Evolutionary conservation across 1,140 invertebrate genomes (phyloP).

Genomic region (Brachionus plicatilis): DNA sequence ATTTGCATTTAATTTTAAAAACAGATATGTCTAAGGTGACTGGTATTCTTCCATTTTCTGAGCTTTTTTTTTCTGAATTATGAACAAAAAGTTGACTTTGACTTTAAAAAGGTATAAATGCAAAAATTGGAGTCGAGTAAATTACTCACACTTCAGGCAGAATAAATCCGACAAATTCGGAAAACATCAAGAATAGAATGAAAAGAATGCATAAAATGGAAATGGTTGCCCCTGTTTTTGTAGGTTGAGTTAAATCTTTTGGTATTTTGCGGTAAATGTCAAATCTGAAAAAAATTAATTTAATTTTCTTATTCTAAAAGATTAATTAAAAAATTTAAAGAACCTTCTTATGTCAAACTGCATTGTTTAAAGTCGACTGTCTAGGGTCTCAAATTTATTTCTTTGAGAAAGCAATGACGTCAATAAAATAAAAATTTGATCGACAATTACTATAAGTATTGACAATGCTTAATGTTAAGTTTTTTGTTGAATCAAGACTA

Average conservation of each 20-base stretch:
- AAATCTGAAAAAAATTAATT: constrained; percentile 50
- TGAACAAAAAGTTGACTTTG: constrained; percentile 62
- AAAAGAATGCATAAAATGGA: constrained; percentile 61
- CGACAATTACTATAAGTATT: neutral
- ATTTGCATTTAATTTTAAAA: constrained; percentile 58
- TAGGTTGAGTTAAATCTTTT: constrained; percentile 64
- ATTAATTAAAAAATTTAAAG: neutral
- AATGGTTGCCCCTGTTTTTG: constrained; percentile 61
- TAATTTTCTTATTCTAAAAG: neutral
- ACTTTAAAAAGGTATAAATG: constrained; percentile 48
- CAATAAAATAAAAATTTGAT: neutral
- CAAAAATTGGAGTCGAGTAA: neutral
- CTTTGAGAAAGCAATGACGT: neutral
- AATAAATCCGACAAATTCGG: constrained; percentile 61
- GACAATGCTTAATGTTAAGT: neutral
- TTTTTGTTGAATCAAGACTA: neutral
- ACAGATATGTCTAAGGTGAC: constrained; percentile 60
- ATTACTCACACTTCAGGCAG: constrained; percentile 58
- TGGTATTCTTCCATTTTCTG: constrained; percentile 57
- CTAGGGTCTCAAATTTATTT: neutral
- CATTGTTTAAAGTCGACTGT: neutral
- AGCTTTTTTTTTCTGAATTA: constrained; percentile 54
- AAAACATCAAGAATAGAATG: constrained; percentile 60
- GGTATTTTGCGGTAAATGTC: constrained; percentile 65
- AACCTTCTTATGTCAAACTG: constrained; percentile 40